phyloP scores from a whole-genome alignment of 2,113 vertebrate species.

The Puma concolor region DNA sequence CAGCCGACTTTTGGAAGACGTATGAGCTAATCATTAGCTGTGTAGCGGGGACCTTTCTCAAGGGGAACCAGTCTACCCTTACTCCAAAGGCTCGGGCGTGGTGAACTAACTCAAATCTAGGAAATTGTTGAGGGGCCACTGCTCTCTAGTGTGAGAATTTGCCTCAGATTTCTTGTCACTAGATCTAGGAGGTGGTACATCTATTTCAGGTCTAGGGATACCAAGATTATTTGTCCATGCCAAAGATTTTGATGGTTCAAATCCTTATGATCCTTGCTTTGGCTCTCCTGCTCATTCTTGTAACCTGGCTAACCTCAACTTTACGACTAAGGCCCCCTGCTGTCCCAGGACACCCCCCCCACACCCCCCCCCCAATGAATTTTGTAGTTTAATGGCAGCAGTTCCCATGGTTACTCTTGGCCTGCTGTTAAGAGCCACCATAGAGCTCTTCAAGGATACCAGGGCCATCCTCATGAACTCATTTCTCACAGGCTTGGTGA shows the following conservation, averaged over 20 bases:
- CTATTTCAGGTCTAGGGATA: neutral
- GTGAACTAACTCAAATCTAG: neutral
- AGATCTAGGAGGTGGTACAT: neutral
- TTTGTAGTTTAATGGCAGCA: neutral
- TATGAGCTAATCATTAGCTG: neutral
- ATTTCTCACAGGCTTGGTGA: no score
- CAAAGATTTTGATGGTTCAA: neutral
- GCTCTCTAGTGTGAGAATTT: neutral
- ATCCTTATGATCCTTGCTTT: neutral
- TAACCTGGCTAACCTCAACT: neutral
- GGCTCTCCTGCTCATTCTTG: neutral
- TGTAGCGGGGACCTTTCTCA: neutral
- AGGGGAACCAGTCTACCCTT: neutral
- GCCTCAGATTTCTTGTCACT: neutral
- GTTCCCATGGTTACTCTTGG: neutral
- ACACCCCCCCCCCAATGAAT: neutral
- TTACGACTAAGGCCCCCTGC: neutral
- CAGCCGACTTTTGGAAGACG: neutral
- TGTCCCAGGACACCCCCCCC: no score
- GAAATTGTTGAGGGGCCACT: neutral
- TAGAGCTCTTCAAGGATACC: neutral
- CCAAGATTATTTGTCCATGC: neutral
- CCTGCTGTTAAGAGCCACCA: neutral
- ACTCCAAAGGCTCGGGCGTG: neutral
- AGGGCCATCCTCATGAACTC: neutral